Evolutionary conservation across 2,797 vertebrate species (phyloP).

Genomic region (Myotis vivesi): DNA sequence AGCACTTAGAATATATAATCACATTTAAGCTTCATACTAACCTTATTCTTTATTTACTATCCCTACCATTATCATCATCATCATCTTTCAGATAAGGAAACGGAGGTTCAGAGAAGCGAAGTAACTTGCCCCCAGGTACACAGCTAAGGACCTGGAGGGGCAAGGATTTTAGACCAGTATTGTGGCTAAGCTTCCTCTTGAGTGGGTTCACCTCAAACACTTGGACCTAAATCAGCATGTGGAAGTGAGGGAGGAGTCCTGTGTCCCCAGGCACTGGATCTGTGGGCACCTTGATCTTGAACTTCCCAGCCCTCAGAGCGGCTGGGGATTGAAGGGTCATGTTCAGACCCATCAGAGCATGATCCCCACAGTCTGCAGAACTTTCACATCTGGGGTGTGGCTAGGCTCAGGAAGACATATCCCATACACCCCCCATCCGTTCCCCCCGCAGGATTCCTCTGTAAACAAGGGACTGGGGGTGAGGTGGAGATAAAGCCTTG

Average conservation of each 20-base stretch:
- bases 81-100: slow-evolving; percentile 47
- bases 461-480: neutral
- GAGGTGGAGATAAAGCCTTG: fast-evolving
- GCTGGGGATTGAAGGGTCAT: too few species aligned
- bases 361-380: neutral
- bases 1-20: slow-evolving; percentile 44
- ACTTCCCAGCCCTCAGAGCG: neutral
- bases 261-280: neutral
- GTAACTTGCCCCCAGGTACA: neutral
- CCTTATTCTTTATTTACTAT: slow-evolving; percentile 49
- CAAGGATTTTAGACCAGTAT: neutral
- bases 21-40: slow-evolving; percentile 36
- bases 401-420: neutral
- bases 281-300: too few species aligned
- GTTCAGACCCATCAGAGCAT: neutral
- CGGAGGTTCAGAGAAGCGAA: neutral
- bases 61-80: neutral
- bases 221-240: fast-evolving
- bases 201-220: neutral
- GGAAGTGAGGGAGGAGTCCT: neutral
- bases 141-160: neutral
- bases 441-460: neutral
- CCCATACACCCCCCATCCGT: too few species aligned
- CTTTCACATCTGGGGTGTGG: neutral
- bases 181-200: neutral